phyloP scores from a whole-genome alignment of 2,888 invertebrate species.

The Eledona agricola region DNA sequence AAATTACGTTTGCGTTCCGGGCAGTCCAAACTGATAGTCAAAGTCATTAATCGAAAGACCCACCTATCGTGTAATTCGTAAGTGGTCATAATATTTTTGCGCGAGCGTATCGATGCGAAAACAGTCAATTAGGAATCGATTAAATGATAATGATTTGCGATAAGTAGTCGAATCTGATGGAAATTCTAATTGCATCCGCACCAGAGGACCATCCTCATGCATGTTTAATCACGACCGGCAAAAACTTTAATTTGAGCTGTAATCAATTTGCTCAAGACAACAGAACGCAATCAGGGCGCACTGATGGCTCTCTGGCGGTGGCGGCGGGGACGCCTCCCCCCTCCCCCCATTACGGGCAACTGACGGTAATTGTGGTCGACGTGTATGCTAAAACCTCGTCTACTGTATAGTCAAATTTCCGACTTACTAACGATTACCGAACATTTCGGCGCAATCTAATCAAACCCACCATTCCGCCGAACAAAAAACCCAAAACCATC shows the following conservation, averaged over 20 bases:
- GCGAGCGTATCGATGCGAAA: too few relatives aligned
- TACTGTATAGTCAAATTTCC: conserved; percentile 34
- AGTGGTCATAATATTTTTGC: conserved; percentile 1
- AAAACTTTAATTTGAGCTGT: conserved; percentile 61
- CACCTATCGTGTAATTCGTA: neutral
- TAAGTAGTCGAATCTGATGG: conserved; percentile 28
- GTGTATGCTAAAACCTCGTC: conserved; percentile 37
- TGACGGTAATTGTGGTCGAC: conserved; percentile 39
- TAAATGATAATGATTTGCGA: conserved; percentile 22
- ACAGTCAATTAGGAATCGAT: conserved; percentile 25
- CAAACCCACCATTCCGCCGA: too few relatives aligned
- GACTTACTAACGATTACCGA: conserved; percentile 19
- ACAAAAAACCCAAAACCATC: too few relatives aligned
- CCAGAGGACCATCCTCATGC: conserved; percentile 52
- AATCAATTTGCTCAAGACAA: conserved; percentile 63
- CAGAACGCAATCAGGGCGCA: conserved; percentile 57
- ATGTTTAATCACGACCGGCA: conserved; percentile 59
- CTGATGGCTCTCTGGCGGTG: conserved; percentile 35
- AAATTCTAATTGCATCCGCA: conserved; percentile 54
- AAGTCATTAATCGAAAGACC: conserved; percentile 13
- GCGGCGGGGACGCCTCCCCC: conserved; percentile 28
- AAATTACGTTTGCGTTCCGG: conserved; percentile 4
- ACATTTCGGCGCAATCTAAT: too few relatives aligned
- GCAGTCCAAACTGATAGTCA: conserved; percentile 2
- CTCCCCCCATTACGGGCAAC: conserved; percentile 32